Percentiles rank a stretch among this genome's conserved stretches.
Evolutionary conservation across 1,140 invertebrate genomes (phyloP).

Genomic region (Zaprionus vittiger): DNA sequence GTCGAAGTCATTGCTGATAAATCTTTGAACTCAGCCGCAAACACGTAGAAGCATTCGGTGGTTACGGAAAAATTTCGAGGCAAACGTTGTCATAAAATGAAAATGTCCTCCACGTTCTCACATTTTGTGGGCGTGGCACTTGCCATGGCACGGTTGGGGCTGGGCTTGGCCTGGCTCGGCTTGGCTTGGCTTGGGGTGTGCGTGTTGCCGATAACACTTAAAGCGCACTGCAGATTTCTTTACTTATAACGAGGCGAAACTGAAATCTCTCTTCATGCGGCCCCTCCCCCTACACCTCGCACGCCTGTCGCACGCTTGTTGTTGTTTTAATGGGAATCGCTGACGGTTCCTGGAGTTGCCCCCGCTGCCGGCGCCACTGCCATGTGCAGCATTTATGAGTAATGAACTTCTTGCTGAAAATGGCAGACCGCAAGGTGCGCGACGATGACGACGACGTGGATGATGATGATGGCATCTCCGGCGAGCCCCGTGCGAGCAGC

Average conservation of each 20-base stretch:
- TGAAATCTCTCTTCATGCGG: conserved; percentile 13
- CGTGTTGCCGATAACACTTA: conserved; percentile 80
- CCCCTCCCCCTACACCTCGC: neutral
- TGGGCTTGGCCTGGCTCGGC: conserved; percentile 7
- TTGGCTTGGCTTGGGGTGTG: conserved; percentile 39
- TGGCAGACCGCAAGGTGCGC: conserved; percentile 80
- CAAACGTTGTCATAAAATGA: conserved; percentile 80
- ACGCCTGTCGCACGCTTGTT: conserved; percentile 31
- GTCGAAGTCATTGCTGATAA: conserved; percentile 81
- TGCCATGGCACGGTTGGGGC: neutral
- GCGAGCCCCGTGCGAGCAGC: conserved; percentile 7
- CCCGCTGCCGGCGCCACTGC: conserved; percentile 27
- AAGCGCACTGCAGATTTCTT: conserved; percentile 80
- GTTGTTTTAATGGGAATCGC: conserved; percentile 58
- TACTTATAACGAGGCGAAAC: conserved; percentile 76
- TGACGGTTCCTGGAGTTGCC: conserved; percentile 34
- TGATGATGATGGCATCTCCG: conserved; percentile 46
- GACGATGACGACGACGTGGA: conserved; percentile 38
- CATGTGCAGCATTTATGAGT: conserved; percentile 81
- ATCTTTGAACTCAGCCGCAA: conserved; percentile 81
- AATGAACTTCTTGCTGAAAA: conserved; percentile 79
- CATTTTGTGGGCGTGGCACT: conserved; percentile 58
- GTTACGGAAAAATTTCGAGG: conserved; percentile 70
- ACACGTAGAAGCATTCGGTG: conserved; percentile 81
- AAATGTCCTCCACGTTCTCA: conserved; percentile 78